Evolutionary conservation across 2,113 vertebrate species (phyloP), one percentile per base, ranked within the genome.

Genomic region (Odontophorus gujanensis): DNA sequence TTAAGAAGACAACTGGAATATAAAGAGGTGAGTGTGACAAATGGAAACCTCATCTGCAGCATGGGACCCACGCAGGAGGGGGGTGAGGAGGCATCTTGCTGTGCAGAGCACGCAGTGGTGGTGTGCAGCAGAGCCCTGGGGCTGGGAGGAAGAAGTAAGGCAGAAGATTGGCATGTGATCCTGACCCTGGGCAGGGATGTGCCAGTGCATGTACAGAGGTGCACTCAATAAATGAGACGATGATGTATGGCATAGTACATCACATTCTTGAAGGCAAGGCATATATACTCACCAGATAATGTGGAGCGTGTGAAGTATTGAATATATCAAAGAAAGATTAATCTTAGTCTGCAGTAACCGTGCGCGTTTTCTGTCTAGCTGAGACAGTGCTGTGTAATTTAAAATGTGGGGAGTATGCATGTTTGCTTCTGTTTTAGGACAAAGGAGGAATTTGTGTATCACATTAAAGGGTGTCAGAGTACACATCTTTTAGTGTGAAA

Each of bases 281-380:
- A 95, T 95, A 95, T 95, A 97, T 91, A 96, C 92, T 96, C 92
- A 94, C 75, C 89, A 91, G 92, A 95, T 95, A 95, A 95, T 95
- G 95, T 81, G 76, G 80, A 95, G 87, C 85, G 78, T 95, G 85
- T 90, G 92, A 96, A 88, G 85, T 93, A 96, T 84, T 96, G 93
- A 96, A 96, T 96, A 94, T 72, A 95, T 96, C 90, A 95, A 95
- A 84, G 90, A 80, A 51, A 95, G 91, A 95, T 95, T 95, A 96
- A 96, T 97, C 95, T 95, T 91, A 58, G 79, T 94, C 87, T 95
- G 85, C 62, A 94, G 82, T 81, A 86, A 81, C 90, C 53, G 66
- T 90, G 91, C 61, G 38, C 82, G 10, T 81, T 92, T 81, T 93
- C 90, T 93, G 73, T 92, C 91, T 92, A 14, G 82, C 73, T 84